Evolutionary conservation across 2,888 invertebrate species (phyloP), one percentile per base, ranked within the genome.

Genomic region (Heliothis peltigera): DNA sequence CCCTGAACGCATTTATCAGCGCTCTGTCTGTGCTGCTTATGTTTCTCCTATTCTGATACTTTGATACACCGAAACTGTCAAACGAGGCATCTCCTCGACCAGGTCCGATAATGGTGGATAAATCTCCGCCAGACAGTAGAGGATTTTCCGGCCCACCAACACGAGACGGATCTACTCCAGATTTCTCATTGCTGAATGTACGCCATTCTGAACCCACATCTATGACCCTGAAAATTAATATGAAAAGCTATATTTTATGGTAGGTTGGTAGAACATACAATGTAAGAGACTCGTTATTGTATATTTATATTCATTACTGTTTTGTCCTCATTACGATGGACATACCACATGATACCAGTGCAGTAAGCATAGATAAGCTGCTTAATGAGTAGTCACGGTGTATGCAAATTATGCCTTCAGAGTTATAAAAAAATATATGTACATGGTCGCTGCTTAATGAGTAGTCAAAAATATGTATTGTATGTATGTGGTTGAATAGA

Each of bases 131-230:
- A 83, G 98, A 98, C 0, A 99, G 95, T 3, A 99, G 95, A 0
- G 99, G 98, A 95, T 99, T 99, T 95, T 99, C 99, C 0, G 99
- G 98, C 0, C 99, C 99, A 95, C 99, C 99, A 74, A 99, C 99
- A 97, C 99, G 99, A 93, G 99, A 99, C 4, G 99, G 99, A 92
- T 99, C 99, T 0, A 98, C 98, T 8, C 98, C 98, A 58, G 97
- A 97, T 87, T 99, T 99, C 89, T 99, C 99, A 90, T 99, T 99
- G 87, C 99, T 99, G 92, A 99, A 99, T 66, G 99, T 99, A 89
- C 99, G 96, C 99, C 99, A 99, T 93, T 99, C 99, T 4, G 99
- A 99, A 39, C 99, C 99, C n/a, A 99, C 99, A 93, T 99, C 99
- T 77, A 99, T 99, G 0, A 99, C 99, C 88, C 99, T 98, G 90